Evolutionary conservation across 1,140 invertebrate species (phyloP).

Genomic region (Tyrophagus putrescentiae): DNA sequence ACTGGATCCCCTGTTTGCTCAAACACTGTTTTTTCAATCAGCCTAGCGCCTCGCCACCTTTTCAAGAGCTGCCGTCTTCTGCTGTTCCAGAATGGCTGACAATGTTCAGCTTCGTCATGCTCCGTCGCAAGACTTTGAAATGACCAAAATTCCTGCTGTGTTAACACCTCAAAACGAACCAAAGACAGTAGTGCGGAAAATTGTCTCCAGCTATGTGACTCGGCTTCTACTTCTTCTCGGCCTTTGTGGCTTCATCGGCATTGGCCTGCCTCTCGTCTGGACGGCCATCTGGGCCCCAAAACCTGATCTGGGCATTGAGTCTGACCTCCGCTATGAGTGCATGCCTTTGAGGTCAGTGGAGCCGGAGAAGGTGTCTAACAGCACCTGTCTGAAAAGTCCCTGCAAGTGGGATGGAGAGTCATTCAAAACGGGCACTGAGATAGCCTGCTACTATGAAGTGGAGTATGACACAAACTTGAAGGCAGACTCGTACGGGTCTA

Average conservation of each 20-base stretch:
- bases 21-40: too few relatives aligned
- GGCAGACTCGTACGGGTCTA: not conserved
- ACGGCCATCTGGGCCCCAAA: not conserved
- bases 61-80: too few relatives aligned
- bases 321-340: conserved; percentile 14
- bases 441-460: conserved; percentile 5
- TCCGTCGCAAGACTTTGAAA: too few relatives aligned
- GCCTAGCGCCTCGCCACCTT: too few relatives aligned
- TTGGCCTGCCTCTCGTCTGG: conserved; percentile 11
- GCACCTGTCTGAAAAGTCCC: not conserved
- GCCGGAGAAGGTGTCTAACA: not conserved
- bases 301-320: not conserved
- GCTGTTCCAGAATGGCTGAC: too few relatives aligned
- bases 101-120: too few relatives aligned
- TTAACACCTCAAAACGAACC: too few relatives aligned
- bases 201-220: too few relatives aligned
- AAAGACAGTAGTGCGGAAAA: too few relatives aligned
- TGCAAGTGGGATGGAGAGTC: conserved; percentile 16
- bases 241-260: conserved; percentile 17
- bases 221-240: not conserved
- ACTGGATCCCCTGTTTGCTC: too few relatives aligned
- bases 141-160: too few relatives aligned
- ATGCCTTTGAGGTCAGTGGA: not conserved
- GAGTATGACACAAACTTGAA: not conserved
- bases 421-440: not conserved